Conservation (phyloP, 2,797 vertebrate species). For the Sebastes diploproa region DNA sequence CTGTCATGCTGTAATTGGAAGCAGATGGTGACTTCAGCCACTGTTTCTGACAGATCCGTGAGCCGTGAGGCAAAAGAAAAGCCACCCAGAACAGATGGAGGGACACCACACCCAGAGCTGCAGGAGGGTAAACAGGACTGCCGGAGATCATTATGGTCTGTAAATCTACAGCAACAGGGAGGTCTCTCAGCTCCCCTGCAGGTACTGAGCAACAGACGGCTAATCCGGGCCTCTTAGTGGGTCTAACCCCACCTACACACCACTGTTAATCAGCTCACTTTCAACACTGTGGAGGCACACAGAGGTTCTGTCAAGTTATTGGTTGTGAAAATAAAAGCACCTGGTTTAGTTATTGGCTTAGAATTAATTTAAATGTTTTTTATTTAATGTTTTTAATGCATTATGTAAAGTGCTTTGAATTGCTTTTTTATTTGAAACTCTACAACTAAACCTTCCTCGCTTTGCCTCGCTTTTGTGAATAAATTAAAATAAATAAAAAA, state of each 20-base stretch:
- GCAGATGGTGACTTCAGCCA: conserved; percentile 54
- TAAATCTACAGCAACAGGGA: conserved; percentile 28
- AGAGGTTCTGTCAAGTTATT: not conserved
- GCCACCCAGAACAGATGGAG: conserved; percentile 57
- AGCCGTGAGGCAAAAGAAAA: conserved; percentile 32
- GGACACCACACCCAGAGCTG: conserved; percentile 69
- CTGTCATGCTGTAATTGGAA: conserved; percentile 39
- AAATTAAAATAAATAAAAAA: not conserved
- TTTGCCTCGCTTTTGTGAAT: not conserved
- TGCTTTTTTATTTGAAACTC: not conserved
- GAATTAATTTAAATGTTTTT: not conserved
- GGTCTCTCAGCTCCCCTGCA: conserved; percentile 21
- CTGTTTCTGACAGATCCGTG: conserved; percentile 51
- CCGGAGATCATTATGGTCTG: conserved; percentile 41
- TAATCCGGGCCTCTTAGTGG: conserved; percentile 57
- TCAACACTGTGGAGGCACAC: not conserved
- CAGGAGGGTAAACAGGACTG: conserved; percentile 60
- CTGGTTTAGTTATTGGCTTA: not conserved
- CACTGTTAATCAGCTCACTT: conserved; percentile 36
- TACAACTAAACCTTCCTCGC: rapidly evolving
- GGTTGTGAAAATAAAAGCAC: not conserved
- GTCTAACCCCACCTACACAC: conserved; percentile 39
- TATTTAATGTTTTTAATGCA: not conserved
- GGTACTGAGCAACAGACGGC: conserved; percentile 26
- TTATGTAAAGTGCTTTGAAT: not conserved